Percentiles rank a stretch among this genome's conserved stretches.
These are phyloP conservation scores for Cheilosia scutellata DNA, from an alignment of 2,888 invertebrate species.

Conservation along the genomic window DNA sequence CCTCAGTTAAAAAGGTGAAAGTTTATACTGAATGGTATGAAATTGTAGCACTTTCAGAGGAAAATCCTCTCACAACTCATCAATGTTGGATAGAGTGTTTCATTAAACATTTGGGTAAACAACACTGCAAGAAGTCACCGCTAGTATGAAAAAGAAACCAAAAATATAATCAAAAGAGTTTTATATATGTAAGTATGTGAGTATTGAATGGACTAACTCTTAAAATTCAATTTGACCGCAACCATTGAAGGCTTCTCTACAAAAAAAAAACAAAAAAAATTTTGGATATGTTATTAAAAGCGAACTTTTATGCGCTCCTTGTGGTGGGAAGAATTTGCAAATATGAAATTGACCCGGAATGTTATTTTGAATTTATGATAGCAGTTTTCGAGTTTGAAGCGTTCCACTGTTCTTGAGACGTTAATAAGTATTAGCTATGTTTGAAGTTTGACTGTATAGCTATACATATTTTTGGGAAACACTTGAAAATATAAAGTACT, in stretches of 20 bases:
- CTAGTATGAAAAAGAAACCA: constrained; percentile 18
- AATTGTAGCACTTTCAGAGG: constrained; percentile 41
- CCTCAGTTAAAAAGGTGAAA: constrained; percentile 48
- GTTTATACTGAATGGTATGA: constrained; percentile 34
- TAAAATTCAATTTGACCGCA: constrained; percentile 59
- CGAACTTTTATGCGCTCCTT: constrained; percentile 32
- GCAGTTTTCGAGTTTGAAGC: constrained; percentile 12
- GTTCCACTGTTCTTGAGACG: constrained; percentile 43
- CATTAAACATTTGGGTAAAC: constrained; percentile 67
- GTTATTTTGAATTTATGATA: constrained; percentile 48
- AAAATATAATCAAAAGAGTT: constrained; percentile 9
- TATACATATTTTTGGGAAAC: background rate
- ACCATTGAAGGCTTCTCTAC: constrained; percentile 16
- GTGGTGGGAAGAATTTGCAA: background rate
- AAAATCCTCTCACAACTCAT: constrained; percentile 33
- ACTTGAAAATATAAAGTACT: background rate
- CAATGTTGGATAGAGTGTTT: constrained; percentile 56
- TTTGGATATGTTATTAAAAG: background rate
- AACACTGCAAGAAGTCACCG: constrained; percentile 39
- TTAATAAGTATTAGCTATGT: constrained; percentile 18
- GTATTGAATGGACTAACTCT: constrained; percentile 34
- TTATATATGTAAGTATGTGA: background rate
- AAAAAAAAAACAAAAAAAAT: constrained; percentile 6
- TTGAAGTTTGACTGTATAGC: background rate
- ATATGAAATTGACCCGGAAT: constrained; percentile 44